Evolutionary conservation across 1,140 invertebrate genomes (phyloP).

Genomic region (Drosophila takahashii): DNA sequence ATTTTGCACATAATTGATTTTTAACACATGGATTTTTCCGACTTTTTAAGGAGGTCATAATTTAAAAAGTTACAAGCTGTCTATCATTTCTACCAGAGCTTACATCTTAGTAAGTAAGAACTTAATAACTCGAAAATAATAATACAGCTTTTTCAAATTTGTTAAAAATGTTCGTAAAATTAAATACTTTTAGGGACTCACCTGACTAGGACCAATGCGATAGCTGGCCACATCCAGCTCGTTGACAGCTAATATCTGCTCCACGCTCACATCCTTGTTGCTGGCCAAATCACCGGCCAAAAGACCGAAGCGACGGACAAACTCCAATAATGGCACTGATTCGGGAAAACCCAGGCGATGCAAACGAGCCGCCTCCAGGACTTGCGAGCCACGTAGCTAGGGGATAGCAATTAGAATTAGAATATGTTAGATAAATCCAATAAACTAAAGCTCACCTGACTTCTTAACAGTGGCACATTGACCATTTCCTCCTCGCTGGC

Average conservation of each 20-base stretch:
- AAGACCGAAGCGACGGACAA: conserved; percentile 87
- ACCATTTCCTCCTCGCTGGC: conserved; percentile 87
- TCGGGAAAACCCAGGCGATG: conserved; percentile 97
- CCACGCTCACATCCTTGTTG: conserved; percentile 88
- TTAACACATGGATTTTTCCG: not conserved
- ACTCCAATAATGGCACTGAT: conserved; percentile 94
- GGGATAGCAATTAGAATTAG: conserved; percentile 1
- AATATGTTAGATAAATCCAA: not conserved
- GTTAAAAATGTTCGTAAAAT: not conserved
- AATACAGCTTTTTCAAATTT: too few relatives aligned
- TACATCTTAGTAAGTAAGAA: too few relatives aligned
- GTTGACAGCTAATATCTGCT: conserved; percentile 93
- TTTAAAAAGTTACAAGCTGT: not conserved
- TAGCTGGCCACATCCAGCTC: conserved; percentile 95
- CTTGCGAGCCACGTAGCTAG: conserved; percentile 93
- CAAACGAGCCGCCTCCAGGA: conserved; percentile 94
- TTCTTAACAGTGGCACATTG: conserved; percentile 94
- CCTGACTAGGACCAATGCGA: conserved; percentile 95
- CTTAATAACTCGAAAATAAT: not conserved
- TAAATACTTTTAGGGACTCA: conserved; percentile 77
- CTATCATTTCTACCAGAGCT: not conserved
- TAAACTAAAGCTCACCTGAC: conserved; percentile 86
- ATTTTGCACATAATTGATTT: conserved; percentile 4
- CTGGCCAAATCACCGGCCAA: conserved; percentile 73
- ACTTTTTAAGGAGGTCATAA: not conserved